A percentile compares a stretch with the other conserved stretches of the same genome.
These are phyloP conservation scores for Columba guinea DNA, from an alignment of 2,797 vertebrate genomes.

Conservation along the genomic window DNA sequence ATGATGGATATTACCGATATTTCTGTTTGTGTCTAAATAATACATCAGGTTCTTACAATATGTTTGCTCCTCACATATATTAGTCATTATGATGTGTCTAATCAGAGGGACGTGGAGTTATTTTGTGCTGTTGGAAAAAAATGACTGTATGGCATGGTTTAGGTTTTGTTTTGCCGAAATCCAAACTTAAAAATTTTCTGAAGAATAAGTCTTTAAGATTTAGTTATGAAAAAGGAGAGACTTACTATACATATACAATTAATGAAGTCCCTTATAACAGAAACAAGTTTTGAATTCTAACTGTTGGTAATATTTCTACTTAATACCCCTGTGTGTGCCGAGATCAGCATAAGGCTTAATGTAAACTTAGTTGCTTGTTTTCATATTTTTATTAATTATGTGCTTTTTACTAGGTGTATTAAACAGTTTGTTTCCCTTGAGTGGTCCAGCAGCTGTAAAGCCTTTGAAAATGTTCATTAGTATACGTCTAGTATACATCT, in stretches of 20 bases:
- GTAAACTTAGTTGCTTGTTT: slow-evolving; percentile 1
- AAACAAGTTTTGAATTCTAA: neutral
- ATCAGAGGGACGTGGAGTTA: neutral
- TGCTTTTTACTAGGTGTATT: slow-evolving; percentile 14
- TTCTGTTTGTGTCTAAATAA: neutral
- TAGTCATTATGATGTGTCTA: neutral
- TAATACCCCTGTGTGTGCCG: neutral
- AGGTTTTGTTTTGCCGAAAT: neutral
- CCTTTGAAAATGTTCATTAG: slow-evolving; percentile 42
- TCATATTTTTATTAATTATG: slow-evolving; percentile 25
- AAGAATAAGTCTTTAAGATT: neutral
- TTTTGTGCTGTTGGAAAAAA: neutral
- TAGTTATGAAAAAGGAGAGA: neutral
- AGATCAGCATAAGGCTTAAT: neutral
- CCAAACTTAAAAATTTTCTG: neutral
- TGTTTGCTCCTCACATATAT: neutral
- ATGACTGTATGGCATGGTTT: neutral
- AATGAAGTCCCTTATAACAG: neutral
- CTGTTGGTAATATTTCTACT: neutral
- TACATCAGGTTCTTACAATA: neutral
- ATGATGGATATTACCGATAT: neutral
- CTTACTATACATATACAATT: neutral
- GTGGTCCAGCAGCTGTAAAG: slow-evolving; percentile 11
- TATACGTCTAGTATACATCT: neutral
- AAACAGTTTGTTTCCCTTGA: slow-evolving; percentile 30